These are phyloP conservation scores for Gallinago stenura DNA, from an alignment of 2,797 vertebrate species.

Conservation along the genomic window DNA sequence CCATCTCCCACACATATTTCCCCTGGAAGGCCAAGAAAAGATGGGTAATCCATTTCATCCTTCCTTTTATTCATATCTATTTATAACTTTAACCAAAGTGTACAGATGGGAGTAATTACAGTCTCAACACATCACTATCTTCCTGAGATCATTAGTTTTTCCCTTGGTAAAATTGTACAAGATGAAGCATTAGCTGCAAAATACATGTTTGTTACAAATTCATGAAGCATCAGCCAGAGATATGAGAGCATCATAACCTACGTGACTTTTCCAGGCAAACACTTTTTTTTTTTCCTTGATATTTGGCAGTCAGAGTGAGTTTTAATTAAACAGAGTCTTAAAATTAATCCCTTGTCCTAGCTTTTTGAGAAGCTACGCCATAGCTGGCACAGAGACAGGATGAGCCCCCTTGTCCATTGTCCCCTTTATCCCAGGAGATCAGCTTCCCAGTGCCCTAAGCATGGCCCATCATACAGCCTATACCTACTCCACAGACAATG, in stretches of 20 bases:
- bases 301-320: not conserved
- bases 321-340: not conserved
- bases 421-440: not conserved
- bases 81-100: constrained; percentile 9
- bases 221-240: not conserved
- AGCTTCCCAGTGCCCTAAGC: not conserved
- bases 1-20: not conserved
- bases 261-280: not conserved
- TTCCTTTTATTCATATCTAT: constrained; percentile 33
- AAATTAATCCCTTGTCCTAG: not conserved
- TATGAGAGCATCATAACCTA: not conserved
- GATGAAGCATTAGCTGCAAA: not conserved
- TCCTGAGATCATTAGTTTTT: not conserved
- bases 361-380: not conserved
- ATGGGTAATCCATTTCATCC: not conserved
- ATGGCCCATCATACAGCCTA: fast-evolving
- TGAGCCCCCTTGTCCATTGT: not conserved
- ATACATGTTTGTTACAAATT: not conserved
- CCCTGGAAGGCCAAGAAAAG: not conserved
- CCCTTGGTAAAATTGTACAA: not conserved
- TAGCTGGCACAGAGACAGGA: not conserved
- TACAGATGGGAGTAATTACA: constrained; percentile 8
- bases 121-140: not conserved
- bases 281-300: not conserved
- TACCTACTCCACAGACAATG: not conserved